phyloP scores from a whole-genome alignment of 2,797 vertebrate genomes.

The Ciconia nigra region DNA sequence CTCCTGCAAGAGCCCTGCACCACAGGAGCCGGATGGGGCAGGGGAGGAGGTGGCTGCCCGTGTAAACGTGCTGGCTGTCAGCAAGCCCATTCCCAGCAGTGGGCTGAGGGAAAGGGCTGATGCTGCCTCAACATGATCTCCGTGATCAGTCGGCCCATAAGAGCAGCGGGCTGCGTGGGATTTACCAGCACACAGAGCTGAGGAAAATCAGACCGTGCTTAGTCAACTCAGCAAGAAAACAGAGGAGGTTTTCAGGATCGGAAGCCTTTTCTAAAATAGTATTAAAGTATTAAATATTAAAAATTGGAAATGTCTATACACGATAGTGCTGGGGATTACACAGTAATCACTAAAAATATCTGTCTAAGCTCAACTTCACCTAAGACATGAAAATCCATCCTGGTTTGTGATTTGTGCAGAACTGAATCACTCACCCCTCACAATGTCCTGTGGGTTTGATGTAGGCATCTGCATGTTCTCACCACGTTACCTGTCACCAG shows the following conservation, averaged over 20 bases:
- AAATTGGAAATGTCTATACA: not conserved
- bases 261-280: not conserved
- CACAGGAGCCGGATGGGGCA: not conserved
- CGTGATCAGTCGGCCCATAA: not conserved
- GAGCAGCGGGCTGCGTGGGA: not conserved
- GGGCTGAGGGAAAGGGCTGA: conserved; percentile 24
- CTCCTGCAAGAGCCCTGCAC: not conserved
- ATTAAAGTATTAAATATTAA: not conserved
- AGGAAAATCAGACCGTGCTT: not conserved
- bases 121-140: not conserved
- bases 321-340: not conserved
- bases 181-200: not conserved
- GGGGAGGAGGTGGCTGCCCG: not conserved
- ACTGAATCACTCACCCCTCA: not conserved
- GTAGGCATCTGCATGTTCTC: not conserved
- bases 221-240: not conserved
- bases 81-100: not conserved
- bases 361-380: not conserved
- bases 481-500: not conserved
- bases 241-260: not conserved
- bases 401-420: not conserved
- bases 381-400: not conserved
- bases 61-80: not conserved
- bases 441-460: not conserved
- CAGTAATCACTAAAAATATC: not conserved